phyloP scores from a whole-genome alignment of 2,888 invertebrate genomes.

The Diogma glabrata region DNA sequence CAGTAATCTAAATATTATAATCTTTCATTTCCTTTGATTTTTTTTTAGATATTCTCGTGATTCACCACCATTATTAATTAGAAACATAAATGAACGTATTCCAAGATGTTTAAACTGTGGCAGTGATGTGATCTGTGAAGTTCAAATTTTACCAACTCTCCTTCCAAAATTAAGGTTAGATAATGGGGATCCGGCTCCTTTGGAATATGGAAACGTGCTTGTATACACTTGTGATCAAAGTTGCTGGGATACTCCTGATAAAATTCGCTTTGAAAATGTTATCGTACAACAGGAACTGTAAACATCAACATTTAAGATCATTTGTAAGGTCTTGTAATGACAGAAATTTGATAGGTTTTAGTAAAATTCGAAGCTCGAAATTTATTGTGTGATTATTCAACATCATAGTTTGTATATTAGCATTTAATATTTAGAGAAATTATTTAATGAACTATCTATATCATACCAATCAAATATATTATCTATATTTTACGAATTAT shows the following conservation, averaged over 20 bases:
- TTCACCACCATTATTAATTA: slow-evolving; percentile 54
- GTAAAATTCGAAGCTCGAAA: too few species aligned
- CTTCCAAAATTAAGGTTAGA: slow-evolving; percentile 55
- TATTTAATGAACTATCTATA: too few species aligned
- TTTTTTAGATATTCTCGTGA: slow-evolving; percentile 61
- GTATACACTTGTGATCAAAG: slow-evolving; percentile 73
- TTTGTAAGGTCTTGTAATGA: too few species aligned
- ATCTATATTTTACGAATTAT: too few species aligned
- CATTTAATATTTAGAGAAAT: too few species aligned
- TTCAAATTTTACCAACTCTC: slow-evolving; percentile 73
- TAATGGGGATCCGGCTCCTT: slow-evolving; percentile 40
- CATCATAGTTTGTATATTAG: too few species aligned
- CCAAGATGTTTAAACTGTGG: slow-evolving; percentile 57
- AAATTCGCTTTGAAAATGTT: slow-evolving; percentile 55
- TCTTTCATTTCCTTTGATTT: neutral
- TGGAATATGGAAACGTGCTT: slow-evolving; percentile 80
- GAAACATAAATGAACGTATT: slow-evolving; percentile 46
- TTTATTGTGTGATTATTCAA: too few species aligned
- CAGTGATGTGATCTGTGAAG: slow-evolving; percentile 60
- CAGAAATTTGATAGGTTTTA: too few species aligned
- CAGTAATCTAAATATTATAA: slow-evolving; percentile 13
- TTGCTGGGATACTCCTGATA: slow-evolving; percentile 68
- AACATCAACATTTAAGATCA: too few species aligned
- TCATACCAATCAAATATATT: too few species aligned
- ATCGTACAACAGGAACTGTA: slow-evolving; percentile 60